Conservation (phyloP, 2,113 vertebrate genomes). For the Carassius carassius region DNA sequence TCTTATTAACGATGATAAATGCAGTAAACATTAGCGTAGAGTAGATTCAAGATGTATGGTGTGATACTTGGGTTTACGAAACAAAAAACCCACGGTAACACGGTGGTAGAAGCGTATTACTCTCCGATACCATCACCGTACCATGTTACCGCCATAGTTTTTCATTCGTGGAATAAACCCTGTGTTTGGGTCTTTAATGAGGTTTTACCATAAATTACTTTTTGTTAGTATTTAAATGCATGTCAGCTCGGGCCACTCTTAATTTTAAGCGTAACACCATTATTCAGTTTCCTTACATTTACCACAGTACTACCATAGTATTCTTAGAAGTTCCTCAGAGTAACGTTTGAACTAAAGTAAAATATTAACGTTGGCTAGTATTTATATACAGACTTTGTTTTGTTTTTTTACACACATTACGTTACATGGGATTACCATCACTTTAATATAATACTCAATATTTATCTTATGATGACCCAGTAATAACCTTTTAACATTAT, state of each 20-base stretch:
- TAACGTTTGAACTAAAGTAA: too few relatives aligned
- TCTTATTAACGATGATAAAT: slow-evolving; percentile 49
- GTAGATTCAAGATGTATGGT: background rate
- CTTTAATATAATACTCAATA: background rate
- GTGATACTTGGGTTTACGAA: background rate
- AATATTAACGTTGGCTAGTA: too few relatives aligned
- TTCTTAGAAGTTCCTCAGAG: background rate
- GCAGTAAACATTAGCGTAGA: slow-evolving; percentile 26
- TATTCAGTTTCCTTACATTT: background rate
- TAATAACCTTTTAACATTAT: background rate
- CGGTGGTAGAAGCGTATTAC: background rate
- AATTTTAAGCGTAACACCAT: background rate
- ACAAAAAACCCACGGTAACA: background rate
- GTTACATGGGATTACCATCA: background rate
- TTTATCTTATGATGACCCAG: background rate
- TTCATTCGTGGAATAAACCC: background rate
- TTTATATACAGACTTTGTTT: too few relatives aligned
- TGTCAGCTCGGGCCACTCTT: background rate
- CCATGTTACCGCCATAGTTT: background rate
- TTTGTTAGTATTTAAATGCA: background rate
- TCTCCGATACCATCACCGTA: background rate
- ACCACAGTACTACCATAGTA: background rate
- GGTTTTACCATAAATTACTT: background rate
- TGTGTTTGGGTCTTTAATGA: background rate
- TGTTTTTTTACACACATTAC: too few relatives aligned